phyloP scores from a whole-genome alignment of 2,888 invertebrate species.

The Dicranocentrus wangi region DNA sequence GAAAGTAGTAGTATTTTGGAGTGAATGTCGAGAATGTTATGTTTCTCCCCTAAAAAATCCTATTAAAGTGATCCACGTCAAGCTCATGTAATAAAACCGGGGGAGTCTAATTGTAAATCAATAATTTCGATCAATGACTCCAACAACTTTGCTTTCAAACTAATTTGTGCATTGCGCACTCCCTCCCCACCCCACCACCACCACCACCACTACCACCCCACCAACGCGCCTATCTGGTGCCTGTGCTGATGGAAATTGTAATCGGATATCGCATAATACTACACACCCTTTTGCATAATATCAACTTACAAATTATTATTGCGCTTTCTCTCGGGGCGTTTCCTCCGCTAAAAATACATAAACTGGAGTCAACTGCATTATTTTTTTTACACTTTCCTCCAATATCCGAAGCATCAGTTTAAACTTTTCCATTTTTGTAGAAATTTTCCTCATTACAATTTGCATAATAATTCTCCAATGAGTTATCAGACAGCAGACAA shows the following conservation, averaged over 20 bases:
- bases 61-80: constrained; percentile 46
- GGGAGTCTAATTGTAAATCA: constrained; percentile 57
- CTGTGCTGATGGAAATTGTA: constrained; percentile 13
- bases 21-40: not conserved
- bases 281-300: too few species aligned
- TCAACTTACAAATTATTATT: too few species aligned
- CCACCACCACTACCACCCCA: not conserved
- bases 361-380: too few species aligned
- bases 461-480: too few species aligned
- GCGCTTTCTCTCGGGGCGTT: too few species aligned
- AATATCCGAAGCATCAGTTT: too few species aligned
- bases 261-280: too few species aligned
- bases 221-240: not conserved
- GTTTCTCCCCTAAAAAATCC: constrained; percentile 29
- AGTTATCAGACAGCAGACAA: too few species aligned
- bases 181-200: not conserved
- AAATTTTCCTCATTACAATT: too few species aligned
- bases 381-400: too few species aligned
- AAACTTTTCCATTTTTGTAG: too few species aligned
- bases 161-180: constrained; percentile 11
- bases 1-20: not conserved
- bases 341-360: too few species aligned
- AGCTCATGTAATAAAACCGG: not conserved
- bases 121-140: constrained; percentile 50
- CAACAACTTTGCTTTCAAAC: constrained; percentile 24